A percentile compares a stretch with the other conserved stretches of the same genome.
Conservation (phyloP, 2,113 vertebrate genomes). For the Dasyprocta punctata region DNA sequence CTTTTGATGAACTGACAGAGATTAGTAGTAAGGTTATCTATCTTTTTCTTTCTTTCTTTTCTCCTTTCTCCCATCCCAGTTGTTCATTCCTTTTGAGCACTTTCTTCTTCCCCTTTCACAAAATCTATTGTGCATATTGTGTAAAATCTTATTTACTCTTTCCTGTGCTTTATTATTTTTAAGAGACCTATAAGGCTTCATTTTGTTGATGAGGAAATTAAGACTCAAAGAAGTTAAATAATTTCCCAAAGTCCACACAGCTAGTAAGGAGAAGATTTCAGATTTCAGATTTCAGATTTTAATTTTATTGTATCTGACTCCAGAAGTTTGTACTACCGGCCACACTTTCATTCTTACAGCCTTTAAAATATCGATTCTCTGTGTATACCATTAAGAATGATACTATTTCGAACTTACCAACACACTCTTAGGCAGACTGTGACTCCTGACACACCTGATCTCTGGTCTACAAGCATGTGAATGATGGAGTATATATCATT, state of each 20-base stretch:
- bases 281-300: conserved; percentile 33
- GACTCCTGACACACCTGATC: background rate
- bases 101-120: no score
- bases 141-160: no score
- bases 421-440: background rate
- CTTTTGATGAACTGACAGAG: no score
- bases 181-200: background rate
- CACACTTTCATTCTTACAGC: conserved; percentile 17
- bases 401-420: background rate
- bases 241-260: conserved; percentile 48
- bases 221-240: conserved; percentile 43
- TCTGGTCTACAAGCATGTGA: background rate
- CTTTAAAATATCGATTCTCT: background rate
- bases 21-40: no score
- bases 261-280: conserved; percentile 11
- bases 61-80: no score
- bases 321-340: background rate
- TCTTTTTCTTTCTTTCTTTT: no score
- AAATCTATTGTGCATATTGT: no score
- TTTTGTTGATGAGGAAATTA: conserved; percentile 58
- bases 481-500: background rate
- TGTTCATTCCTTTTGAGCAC: no score
- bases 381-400: background rate
- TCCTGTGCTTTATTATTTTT: background rate
- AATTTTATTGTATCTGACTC: background rate